Conservation (phyloP, 2,797 vertebrate species). For the Tiaroga cobitis region DNA sequence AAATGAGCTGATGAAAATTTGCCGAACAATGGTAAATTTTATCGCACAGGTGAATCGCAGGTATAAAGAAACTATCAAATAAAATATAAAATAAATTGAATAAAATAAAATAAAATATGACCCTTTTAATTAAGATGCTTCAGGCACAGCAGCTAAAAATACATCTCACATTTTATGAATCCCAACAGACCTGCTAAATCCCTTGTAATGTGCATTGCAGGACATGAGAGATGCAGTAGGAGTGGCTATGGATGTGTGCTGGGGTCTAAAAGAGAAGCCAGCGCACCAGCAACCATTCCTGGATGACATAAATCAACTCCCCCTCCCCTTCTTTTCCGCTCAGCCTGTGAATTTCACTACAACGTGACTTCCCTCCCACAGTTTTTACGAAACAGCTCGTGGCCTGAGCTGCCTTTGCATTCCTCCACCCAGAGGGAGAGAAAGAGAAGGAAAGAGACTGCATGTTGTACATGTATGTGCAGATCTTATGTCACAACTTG, state of each 20-base stretch:
- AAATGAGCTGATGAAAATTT: neutral
- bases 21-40: neutral
- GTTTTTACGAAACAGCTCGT: constrained; percentile 51
- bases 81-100: neutral
- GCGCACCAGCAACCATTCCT: constrained; percentile 46
- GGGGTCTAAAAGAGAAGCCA: constrained; percentile 38
- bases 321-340: constrained; percentile 53
- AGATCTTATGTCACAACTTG: constrained; percentile 41
- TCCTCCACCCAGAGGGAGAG: constrained; percentile 49
- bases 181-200: constrained; percentile 15
- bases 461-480: constrained; percentile 28
- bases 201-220: constrained; percentile 44
- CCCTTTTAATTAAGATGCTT: neutral
- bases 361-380: constrained; percentile 60
- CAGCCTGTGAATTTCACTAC: constrained; percentile 56
- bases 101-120: neutral
- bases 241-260: constrained; percentile 47
- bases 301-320: constrained; percentile 58
- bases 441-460: constrained; percentile 29
- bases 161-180: constrained; percentile 28
- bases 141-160: neutral
- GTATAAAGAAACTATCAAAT: neutral
- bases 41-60: too few relatives aligned
- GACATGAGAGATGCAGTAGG: constrained; percentile 29
- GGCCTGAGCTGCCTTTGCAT: constrained; percentile 58